Evolutionary conservation across 2,797 vertebrate genomes (phyloP), one percentile per base, ranked within the genome.

Genomic region (Enteromius anoplus): DNA sequence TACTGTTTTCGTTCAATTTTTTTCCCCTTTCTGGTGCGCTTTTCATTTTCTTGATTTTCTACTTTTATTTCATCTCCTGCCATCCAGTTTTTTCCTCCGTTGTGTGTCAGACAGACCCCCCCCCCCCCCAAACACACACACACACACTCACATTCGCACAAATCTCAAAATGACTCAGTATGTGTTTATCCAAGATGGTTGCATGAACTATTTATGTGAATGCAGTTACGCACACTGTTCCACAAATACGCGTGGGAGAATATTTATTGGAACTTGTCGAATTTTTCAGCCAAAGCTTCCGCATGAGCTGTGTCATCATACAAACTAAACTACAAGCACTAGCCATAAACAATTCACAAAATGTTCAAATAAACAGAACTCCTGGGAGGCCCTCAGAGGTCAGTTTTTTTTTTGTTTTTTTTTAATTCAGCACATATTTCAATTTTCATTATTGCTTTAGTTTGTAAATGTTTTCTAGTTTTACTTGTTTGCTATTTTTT

Each of bases 221-320:
- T 80, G 84, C 82, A 85, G 77, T 72, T 87, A 69, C 71, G 71
- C 87, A 76, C 80, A 78, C 45, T 78, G 75, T 84, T 87, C 69
- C 62, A 51, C 21, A 37, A 15, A 55, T 72, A 68, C 40, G 34
- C 32, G 3, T 69, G 64, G 69, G 64, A 80, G 70, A 71, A n/a
- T 82, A 85, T 89, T 89, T 86, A 88, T 87, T 84, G 84, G 70
- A 80, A 78, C 80, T 84, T 87, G 84, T 83, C 86, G 82, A 82
- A 78, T 70, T 84, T 82, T 87, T 87, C 87, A 85, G 55, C 47
- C 80, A 68, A 72, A 58, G 80, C 83, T 80, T 76, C 78, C 60
- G 76, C 80, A 76, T 80, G 65, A 81, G 42, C 49, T 68, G 75
- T 82, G 72, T 83, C 75, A 62, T 75, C 70, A 64, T 51, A 32